These are phyloP conservation scores for Alauda arvensis DNA, from an alignment of 2,797 vertebrate genomes.

Conservation along the genomic window DNA sequence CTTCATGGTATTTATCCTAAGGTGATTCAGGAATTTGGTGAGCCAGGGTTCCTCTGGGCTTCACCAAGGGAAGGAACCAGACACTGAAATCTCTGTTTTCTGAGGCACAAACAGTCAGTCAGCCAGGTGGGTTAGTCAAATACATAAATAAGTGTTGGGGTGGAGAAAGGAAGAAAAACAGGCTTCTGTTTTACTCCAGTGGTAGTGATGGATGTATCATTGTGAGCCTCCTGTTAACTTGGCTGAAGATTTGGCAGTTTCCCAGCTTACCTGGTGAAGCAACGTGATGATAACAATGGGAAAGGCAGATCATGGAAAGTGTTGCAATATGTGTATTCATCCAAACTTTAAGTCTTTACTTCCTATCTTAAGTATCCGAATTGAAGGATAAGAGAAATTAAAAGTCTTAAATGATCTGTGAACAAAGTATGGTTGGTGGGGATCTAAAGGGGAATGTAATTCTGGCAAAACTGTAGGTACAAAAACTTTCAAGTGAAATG, in stretches of 20 bases:
- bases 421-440: background rate
- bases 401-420: background rate
- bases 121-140: background rate
- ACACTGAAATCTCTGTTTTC: background rate
- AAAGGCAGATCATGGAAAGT: background rate
- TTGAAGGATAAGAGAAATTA: background rate
- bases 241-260: background rate
- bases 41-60: background rate
- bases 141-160: background rate
- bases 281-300: background rate
- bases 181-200: background rate
- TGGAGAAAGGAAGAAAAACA: slow-evolving; percentile 6
- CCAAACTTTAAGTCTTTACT: background rate
- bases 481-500: background rate
- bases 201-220: background rate
- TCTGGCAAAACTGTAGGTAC: background rate
- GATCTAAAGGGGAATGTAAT: background rate
- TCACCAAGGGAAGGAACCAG: background rate
- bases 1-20: background rate
- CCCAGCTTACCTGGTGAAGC: background rate
- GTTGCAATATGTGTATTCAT: background rate
- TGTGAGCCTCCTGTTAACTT: background rate
- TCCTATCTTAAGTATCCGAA: background rate
- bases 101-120: background rate
- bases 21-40: background rate